Evolutionary conservation across 2,113 vertebrate species (phyloP).

Genomic region (Bubalus kerabau): DNA sequence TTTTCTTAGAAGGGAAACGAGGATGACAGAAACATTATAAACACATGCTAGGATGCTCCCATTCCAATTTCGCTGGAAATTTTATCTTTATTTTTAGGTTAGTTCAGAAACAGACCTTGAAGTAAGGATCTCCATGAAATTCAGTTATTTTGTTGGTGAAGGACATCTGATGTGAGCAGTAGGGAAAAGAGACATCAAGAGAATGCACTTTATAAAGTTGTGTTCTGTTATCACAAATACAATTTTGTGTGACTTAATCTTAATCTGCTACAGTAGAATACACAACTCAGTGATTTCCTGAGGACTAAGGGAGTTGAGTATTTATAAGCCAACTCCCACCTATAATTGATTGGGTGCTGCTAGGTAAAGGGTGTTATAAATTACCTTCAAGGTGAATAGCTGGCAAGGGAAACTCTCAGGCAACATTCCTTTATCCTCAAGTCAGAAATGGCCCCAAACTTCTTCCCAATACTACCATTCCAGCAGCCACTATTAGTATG

Average conservation of each 20-base stretch:
- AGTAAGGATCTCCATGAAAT: not conserved
- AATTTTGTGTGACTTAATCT: not conserved
- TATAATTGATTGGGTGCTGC: not conserved
- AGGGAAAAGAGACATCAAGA: not conserved
- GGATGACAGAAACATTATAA: not conserved
- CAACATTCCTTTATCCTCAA: not conserved
- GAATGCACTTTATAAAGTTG: not conserved
- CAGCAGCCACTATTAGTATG: not conserved
- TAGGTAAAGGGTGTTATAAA: not conserved
- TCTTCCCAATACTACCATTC: not conserved
- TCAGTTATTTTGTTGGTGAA: not conserved
- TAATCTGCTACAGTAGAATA: not conserved
- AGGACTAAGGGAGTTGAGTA: not conserved
- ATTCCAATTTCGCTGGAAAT: rapidly evolving
- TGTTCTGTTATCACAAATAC: not conserved
- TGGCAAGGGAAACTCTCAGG: not conserved
- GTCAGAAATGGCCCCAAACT: not conserved
- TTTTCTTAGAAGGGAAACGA: not conserved
- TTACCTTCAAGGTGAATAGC: not conserved
- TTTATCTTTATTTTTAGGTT: not conserved
- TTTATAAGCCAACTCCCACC: not conserved
- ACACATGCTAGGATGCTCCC: not conserved
- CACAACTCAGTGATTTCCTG: not conserved
- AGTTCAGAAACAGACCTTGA: not conserved
- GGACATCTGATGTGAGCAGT: not conserved